Conservation (phyloP, 2,797 vertebrate species). For the Diglossa cyanea region DNA sequence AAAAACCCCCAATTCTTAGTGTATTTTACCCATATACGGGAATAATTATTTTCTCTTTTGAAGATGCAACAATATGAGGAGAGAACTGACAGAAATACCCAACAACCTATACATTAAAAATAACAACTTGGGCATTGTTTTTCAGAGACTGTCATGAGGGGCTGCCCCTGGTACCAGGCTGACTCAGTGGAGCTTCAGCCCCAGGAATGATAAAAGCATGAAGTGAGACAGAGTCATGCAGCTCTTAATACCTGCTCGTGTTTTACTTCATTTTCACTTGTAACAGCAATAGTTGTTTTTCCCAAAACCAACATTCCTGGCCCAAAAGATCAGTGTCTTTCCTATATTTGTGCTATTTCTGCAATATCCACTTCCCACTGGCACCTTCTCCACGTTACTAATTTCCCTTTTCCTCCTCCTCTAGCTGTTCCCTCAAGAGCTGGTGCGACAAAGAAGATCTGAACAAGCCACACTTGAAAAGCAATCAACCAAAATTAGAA, state of each 20-base stretch:
- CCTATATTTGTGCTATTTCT: neutral
- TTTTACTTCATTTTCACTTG: neutral
- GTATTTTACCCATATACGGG: neutral
- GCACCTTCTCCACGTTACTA: fast-evolving
- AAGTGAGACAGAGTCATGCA: neutral
- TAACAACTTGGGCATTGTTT: neutral
- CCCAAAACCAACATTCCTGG: neutral
- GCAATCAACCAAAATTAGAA: neutral
- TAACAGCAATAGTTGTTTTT: neutral
- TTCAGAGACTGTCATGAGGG: neutral
- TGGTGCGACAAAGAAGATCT: fast-evolving
- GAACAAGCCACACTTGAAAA: neutral
- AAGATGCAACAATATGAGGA: neutral
- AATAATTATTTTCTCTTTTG: neutral
- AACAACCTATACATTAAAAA: neutral
- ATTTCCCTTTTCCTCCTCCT: neutral
- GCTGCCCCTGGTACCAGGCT: neutral
- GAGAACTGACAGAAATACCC: neutral
- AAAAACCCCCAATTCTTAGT: neutral
- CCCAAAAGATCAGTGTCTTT: neutral
- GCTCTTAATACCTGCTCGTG: neutral
- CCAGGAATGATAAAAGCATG: neutral
- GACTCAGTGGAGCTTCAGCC: neutral
- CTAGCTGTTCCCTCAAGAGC: neutral
- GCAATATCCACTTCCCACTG: neutral